A percentile compares a stretch with the other conserved stretches of the same genome.
Evolutionary conservation across 92 coral and sea anemone genomes (phyloP).

Genomic region (Chrysogorgia sp.): DNA sequence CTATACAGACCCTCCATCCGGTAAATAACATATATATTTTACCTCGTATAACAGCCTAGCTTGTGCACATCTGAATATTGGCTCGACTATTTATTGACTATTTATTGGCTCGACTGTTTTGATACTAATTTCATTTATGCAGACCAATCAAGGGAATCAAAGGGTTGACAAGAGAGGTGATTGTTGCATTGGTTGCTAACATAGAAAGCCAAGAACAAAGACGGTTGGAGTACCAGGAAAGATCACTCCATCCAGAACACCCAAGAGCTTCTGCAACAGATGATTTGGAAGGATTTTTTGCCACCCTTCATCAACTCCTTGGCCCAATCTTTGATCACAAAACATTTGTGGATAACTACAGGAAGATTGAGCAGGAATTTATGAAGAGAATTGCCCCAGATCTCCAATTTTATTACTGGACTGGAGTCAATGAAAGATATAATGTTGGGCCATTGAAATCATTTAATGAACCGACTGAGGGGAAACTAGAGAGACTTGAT

Average conservation of each 20-base stretch:
- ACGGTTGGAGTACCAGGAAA: slow-evolving; percentile 5
- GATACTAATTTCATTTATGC: background rate
- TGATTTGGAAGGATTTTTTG: slow-evolving; percentile 42
- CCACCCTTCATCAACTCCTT: slow-evolving; percentile 28
- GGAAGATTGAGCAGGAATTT: slow-evolving; percentile 37
- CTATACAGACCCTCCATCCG: too few relatives aligned
- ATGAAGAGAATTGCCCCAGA: slow-evolving; percentile 30
- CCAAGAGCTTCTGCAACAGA: slow-evolving; percentile 38
- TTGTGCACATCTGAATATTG: too few relatives aligned
- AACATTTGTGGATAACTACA: slow-evolving; percentile 21
- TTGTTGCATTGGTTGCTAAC: slow-evolving; percentile 41
- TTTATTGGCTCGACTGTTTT: too few relatives aligned
- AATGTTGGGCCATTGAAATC: slow-evolving; percentile 25
- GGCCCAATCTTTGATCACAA: slow-evolving; percentile 43
- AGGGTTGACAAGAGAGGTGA: slow-evolving; percentile 33
- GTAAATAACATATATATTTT: too few relatives aligned
- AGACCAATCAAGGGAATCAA: slow-evolving; percentile 31
- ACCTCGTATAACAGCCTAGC: too few relatives aligned
- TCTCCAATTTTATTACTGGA: slow-evolving; percentile 34
- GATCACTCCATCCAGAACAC: slow-evolving; percentile 24
- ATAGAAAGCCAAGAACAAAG: slow-evolving; percentile 45
- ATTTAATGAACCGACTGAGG: slow-evolving; percentile 47
- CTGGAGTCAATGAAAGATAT: slow-evolving; percentile 49
- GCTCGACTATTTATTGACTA: too few relatives aligned
- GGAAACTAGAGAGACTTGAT: slow-evolving; percentile 49